Evolutionary conservation across 2,113 vertebrate species (phyloP).

Genomic region (Oreotrochilus melanogaster): DNA sequence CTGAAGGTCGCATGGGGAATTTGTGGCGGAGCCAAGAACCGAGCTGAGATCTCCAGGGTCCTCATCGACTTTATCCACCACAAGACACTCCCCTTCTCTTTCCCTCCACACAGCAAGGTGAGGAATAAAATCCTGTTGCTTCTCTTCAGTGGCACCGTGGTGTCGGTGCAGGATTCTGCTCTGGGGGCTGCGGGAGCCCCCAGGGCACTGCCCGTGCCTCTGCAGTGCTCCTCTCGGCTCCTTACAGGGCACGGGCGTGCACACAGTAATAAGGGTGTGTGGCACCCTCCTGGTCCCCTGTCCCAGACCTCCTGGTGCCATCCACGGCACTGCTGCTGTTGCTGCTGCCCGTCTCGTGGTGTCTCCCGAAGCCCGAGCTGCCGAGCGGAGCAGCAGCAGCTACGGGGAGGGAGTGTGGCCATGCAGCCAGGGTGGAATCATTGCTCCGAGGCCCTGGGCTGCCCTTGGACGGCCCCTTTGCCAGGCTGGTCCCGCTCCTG

Average conservation of each 20-base stretch:
- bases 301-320: too few species aligned
- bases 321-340: background rate
- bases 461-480: background rate
- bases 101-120: background rate
- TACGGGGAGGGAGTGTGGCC: background rate
- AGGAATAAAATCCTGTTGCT: background rate
- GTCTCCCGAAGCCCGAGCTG: conserved; percentile 53
- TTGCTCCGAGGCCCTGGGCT: background rate
- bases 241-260: background rate
- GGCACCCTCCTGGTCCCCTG: conserved; percentile 4
- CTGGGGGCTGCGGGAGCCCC: rapidly evolving
- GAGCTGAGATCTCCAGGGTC: conserved; percentile 20
- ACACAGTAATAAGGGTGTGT: background rate
- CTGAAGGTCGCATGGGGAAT: background rate
- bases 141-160: background rate
- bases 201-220: background rate
- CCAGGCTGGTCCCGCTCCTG: background rate
- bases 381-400: background rate
- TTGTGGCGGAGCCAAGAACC: background rate
- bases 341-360: conserved; percentile 20
- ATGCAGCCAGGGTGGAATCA: rapidly evolving
- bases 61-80: background rate
- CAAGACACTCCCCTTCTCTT: background rate
- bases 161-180: background rate
- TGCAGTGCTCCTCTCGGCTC: background rate